Evolutionary conservation across 1,140 invertebrate genomes (phyloP).

Genomic region (honey bee (Apis mellifera)): Amel_HAv3.1 CM009933.2:9694501-9695000

Average conservation of each 20-base stretch:
- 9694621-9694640: not conserved
- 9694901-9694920: not conserved
- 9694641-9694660: not conserved
- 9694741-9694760: not conserved
- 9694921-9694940: too few species aligned
- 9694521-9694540: too few species aligned
- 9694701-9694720: not conserved
- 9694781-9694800: not conserved
- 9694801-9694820: not conserved
- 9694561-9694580: not conserved
- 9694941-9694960: not conserved
- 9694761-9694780: not conserved
- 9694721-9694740: not conserved
- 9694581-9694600: too few species aligned
- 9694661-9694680: not conserved
- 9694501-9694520: not conserved
- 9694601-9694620: not conserved
- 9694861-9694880: not conserved
- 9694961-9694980: not conserved
- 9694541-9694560: not conserved
- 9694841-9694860: not conserved
- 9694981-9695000: too few species aligned
- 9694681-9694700: not conserved
- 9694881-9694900: not conserved
- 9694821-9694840: not conserved